A percentile compares a stretch with the other conserved stretches of the same genome.
phyloP scores from a whole-genome alignment of 2,888 invertebrate genomes.

The Sepioteuthis lessoniana region DNA sequence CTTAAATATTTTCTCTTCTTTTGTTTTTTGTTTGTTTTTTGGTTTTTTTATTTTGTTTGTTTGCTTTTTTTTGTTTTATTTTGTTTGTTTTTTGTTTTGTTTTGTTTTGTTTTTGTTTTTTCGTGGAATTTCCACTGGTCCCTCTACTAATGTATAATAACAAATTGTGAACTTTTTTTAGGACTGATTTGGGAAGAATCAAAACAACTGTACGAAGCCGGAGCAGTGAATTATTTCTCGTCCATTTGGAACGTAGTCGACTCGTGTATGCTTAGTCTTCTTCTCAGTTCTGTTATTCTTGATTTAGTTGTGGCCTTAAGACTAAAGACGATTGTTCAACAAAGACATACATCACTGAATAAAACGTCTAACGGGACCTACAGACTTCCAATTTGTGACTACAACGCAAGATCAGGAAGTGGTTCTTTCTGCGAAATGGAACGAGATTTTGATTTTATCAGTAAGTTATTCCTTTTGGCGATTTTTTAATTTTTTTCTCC shows the following conservation, averaged over 20 bases:
- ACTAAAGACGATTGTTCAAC: slow-evolving; percentile 48
- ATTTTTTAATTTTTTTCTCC: background rate
- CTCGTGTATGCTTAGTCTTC: slow-evolving; percentile 64
- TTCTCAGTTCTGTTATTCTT: slow-evolving; percentile 63
- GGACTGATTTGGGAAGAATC: slow-evolving; percentile 69
- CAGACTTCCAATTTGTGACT: slow-evolving; percentile 38
- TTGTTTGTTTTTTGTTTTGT: no score
- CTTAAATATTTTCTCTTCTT: no score
- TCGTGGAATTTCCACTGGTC: no score
- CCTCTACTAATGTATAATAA: no score
- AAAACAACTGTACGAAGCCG: slow-evolving; percentile 65
- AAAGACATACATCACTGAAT: background rate
- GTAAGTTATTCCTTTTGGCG: background rate
- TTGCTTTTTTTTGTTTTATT: no score
- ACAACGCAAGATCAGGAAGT: no score
- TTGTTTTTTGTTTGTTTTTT: no score
- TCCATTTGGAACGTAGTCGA: slow-evolving; percentile 71
- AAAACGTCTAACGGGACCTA: background rate
- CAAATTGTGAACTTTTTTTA: slow-evolving; percentile 49
- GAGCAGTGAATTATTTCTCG: slow-evolving; percentile 62
- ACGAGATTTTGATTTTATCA: background rate
- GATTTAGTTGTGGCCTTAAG: slow-evolving; percentile 58
- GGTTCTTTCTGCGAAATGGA: background rate
- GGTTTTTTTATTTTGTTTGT: no score
- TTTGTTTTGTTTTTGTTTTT: no score